phyloP scores from a whole-genome alignment of 2,888 invertebrate species.

The Gastrophysa polygoni region DNA sequence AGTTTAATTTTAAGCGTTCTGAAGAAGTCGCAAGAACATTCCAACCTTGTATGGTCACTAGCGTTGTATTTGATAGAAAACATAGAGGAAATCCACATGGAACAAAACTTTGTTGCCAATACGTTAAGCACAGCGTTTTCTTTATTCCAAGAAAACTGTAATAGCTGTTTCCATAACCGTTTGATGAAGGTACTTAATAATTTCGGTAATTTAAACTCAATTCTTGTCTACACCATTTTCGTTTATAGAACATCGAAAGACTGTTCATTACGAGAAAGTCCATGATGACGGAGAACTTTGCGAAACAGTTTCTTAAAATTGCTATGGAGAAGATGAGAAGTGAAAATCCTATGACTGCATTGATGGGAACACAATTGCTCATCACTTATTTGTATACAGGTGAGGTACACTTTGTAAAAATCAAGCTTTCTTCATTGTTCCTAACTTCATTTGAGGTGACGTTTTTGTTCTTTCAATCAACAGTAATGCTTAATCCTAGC shows the following conservation, averaged over 20 bases:
- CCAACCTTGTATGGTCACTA: constrained; percentile 74
- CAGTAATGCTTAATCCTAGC: too few relatives aligned
- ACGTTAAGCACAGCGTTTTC: constrained; percentile 63
- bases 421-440: too few relatives aligned
- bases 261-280: constrained; percentile 65
- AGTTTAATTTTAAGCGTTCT: constrained; percentile 44
- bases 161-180: constrained; percentile 32
- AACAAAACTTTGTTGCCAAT: constrained; percentile 63
- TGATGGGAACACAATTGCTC: constrained; percentile 76
- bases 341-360: constrained; percentile 70
- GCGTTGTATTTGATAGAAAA: constrained; percentile 79
- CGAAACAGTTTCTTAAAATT: constrained; percentile 70
- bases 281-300: constrained; percentile 61
- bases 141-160: constrained; percentile 9
- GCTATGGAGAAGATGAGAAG: constrained; percentile 72
- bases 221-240: constrained; percentile 8
- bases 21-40: constrained; percentile 65
- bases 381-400: constrained; percentile 80
- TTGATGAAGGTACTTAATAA: constrained; percentile 55
- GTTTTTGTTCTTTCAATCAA: too few relatives aligned
- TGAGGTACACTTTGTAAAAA: too few relatives aligned
- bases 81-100: constrained; percentile 68
- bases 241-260: constrained; percentile 71
- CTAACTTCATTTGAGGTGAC: too few relatives aligned
- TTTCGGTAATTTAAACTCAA: too few relatives aligned